phyloP scores from a whole-genome alignment of 2,797 vertebrate species.

The Pipistrellus kuhlii region DNA sequence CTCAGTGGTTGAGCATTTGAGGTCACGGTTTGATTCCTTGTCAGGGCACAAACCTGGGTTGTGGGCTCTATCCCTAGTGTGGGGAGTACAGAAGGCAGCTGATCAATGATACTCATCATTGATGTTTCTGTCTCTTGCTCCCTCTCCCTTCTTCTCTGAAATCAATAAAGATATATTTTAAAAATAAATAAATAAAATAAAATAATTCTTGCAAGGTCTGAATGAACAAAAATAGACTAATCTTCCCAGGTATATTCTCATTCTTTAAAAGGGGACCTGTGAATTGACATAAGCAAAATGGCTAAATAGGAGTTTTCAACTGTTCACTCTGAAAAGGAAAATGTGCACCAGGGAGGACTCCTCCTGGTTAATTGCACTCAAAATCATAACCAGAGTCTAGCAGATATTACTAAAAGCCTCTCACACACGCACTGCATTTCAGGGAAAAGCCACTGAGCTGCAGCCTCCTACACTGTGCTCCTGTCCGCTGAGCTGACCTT shows the following conservation, averaged over 20 bases:
- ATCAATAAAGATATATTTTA: no score
- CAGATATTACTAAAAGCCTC: not conserved
- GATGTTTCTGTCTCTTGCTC: no score
- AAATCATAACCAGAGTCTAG: not conserved
- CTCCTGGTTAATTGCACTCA: not conserved
- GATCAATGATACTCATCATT: no score
- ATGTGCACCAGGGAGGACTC: not conserved
- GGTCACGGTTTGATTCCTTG: no score
- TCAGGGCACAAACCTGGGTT: no score
- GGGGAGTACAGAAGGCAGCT: no score
- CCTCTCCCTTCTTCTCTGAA: no score
- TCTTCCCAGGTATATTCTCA: not conserved
- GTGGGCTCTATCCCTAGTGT: no score
- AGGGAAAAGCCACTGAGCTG: not conserved
- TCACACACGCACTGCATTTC: not conserved
- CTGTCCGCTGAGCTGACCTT: not conserved
- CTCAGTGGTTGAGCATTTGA: no score
- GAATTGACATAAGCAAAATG: not conserved
- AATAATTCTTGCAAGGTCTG: not conserved
- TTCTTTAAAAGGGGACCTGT: not conserved
- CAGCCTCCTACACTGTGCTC: not conserved
- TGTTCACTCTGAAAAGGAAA: not conserved
- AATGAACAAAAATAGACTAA: not conserved
- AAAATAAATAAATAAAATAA: not conserved
- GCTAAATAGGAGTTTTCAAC: not conserved